Percentiles rank a stretch among this genome's conserved stretches.
These are phyloP conservation scores for Eleutherodactylus coqui DNA, from an alignment of 2,797 vertebrate genomes.

Conservation along the genomic window DNA sequence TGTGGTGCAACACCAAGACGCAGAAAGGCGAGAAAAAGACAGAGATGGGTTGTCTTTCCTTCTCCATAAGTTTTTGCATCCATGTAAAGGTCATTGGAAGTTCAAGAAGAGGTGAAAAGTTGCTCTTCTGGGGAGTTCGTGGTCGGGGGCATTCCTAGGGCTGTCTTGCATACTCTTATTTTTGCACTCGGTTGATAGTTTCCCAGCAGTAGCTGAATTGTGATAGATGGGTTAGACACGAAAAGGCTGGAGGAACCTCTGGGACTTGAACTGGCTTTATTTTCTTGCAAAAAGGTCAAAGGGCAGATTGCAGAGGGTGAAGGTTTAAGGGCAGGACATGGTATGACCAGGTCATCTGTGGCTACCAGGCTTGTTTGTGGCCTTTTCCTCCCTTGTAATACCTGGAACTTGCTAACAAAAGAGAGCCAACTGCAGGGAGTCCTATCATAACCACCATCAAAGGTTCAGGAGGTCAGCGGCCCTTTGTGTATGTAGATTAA, in stretches of 20 bases:
- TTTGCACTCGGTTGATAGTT: slow-evolving; percentile 84
- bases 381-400: slow-evolving; percentile 74
- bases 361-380: slow-evolving; percentile 68
- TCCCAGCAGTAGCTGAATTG: slow-evolving; percentile 90
- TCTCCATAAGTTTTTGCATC: slow-evolving; percentile 77
- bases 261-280: slow-evolving; percentile 73
- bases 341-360: slow-evolving; percentile 77
- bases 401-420: slow-evolving; percentile 84
- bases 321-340: slow-evolving; percentile 81
- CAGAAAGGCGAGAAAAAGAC: slow-evolving; percentile 28
- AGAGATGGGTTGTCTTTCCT: slow-evolving; percentile 72
- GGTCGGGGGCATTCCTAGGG: slow-evolving; percentile 70
- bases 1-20: not conserved
- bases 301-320: slow-evolving; percentile 71
- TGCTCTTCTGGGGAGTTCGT: slow-evolving; percentile 78
- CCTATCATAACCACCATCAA: slow-evolving; percentile 84
- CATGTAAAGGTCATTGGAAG: slow-evolving; percentile 89
- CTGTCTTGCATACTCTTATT: slow-evolving; percentile 84
- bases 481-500: slow-evolving; percentile 86
- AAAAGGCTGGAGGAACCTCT: slow-evolving; percentile 82
- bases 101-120: slow-evolving; percentile 92
- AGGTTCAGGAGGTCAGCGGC: slow-evolving; percentile 78
- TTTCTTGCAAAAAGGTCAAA: slow-evolving; percentile 73
- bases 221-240: slow-evolving; percentile 97
- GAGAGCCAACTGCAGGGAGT: slow-evolving; percentile 74